These are phyloP conservation scores for Chloropsis cyanopogon DNA, from an alignment of 2,113 vertebrate genomes.

Conservation along the genomic window DNA sequence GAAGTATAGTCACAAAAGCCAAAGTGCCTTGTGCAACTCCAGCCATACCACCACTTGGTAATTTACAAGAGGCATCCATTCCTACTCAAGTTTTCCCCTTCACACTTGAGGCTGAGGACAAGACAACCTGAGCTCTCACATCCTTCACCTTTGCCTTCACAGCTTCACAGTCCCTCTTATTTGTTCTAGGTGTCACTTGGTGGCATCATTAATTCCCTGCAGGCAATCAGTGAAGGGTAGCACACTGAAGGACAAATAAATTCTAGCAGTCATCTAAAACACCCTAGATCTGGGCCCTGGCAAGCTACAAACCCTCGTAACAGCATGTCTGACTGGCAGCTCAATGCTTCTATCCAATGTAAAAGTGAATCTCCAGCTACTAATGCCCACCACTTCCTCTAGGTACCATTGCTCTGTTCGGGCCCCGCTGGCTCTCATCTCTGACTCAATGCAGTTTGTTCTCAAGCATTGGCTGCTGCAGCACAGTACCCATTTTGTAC, in stretches of 20 bases:
- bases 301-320: background rate
- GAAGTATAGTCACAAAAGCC: background rate
- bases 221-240: background rate
- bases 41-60: background rate
- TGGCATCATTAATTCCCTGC: fast-evolving
- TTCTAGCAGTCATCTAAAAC: background rate
- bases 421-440: background rate
- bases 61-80: background rate
- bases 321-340: background rate
- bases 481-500: background rate
- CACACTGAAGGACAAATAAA: background rate
- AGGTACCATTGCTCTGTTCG: background rate
- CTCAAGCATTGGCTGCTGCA: background rate
- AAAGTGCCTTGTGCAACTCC: background rate
- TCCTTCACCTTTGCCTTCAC: background rate
- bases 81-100: background rate
- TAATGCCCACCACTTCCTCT: background rate
- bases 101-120: background rate
- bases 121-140: background rate
- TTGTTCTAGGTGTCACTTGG: background rate
- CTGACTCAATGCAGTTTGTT: background rate
- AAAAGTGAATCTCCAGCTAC: background rate
- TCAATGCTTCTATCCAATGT: fast-evolving
- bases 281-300: background rate
- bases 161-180: background rate